These are phyloP conservation scores for Pterostichus madidus DNA, from an alignment of 2,888 invertebrate genomes.

Conservation along the genomic window DNA sequence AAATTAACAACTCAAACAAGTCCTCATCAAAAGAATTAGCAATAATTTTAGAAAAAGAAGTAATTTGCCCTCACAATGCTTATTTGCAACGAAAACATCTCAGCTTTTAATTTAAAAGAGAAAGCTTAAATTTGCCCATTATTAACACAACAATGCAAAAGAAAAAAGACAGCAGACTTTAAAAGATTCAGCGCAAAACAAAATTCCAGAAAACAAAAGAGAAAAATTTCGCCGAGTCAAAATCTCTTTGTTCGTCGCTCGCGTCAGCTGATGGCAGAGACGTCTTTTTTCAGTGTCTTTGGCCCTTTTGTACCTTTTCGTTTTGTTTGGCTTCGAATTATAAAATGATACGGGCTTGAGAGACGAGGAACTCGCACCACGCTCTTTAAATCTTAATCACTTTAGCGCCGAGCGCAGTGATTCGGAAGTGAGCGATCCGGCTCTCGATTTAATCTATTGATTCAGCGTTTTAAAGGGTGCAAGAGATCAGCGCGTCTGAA, in stretches of 20 bases:
- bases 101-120: constrained; percentile 49
- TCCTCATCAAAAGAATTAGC: too few relatives aligned
- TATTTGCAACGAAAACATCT: constrained; percentile 14
- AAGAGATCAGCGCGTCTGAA: constrained; percentile 76
- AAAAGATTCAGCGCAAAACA: constrained; percentile 47
- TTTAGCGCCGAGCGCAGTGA: constrained; percentile 74
- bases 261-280: constrained; percentile 11
- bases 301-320: constrained; percentile 57
- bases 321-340: constrained; percentile 75
- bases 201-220: constrained; percentile 59
- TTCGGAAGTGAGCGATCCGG: constrained; percentile 72
- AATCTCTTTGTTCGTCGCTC: constrained; percentile 60
- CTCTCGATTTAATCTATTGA: constrained; percentile 76
- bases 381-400: constrained; percentile 76
- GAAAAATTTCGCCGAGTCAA: constrained; percentile 57
- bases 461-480: constrained; percentile 76
- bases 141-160: constrained; percentile 36
- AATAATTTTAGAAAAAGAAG: too few relatives aligned
- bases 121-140: constrained; percentile 47
- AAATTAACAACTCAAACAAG: too few relatives aligned
- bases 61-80: too few relatives aligned
- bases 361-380: constrained; percentile 46
- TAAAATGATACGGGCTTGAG: constrained; percentile 75
- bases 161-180: constrained; percentile 43
- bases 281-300: constrained; percentile 52